These are phyloP conservation scores for Polydrusus pterygomalis DNA, from an alignment of 2,888 invertebrate genomes.

Conservation along the genomic window DNA sequence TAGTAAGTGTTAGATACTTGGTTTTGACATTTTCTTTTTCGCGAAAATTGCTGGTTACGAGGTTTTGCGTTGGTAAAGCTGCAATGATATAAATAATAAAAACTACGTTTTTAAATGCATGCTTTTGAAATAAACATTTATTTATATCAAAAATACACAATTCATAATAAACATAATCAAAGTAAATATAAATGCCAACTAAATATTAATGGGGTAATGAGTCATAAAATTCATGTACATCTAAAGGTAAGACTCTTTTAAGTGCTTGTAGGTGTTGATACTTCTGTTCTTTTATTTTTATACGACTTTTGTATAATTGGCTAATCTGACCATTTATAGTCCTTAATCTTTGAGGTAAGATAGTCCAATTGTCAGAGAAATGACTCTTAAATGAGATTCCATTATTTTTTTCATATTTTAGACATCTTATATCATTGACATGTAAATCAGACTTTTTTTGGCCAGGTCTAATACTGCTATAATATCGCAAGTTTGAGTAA, in stretches of 20 bases:
- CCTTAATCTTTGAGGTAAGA: slow-evolving; percentile 34
- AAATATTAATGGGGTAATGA: slow-evolving; percentile 37
- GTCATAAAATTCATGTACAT: slow-evolving; percentile 44
- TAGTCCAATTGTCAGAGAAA: slow-evolving; percentile 32
- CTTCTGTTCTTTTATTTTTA: slow-evolving; percentile 41
- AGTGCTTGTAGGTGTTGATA: slow-evolving; percentile 20
- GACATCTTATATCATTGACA: slow-evolving; percentile 33
- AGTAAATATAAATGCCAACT: neutral
- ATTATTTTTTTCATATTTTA: slow-evolving; percentile 33
- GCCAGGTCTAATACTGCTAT: slow-evolving; percentile 48
- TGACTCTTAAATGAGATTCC: slow-evolving; percentile 32
- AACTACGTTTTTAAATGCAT: too few species aligned
- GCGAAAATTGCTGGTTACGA: slow-evolving; percentile 28
- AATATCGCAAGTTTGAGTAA: slow-evolving; percentile 42
- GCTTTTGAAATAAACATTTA: neutral
- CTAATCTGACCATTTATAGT: slow-evolving; percentile 18
- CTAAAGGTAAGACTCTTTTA: slow-evolving; percentile 1
- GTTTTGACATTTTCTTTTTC: neutral
- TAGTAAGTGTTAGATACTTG: neutral
- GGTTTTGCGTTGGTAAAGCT: slow-evolving; percentile 39
- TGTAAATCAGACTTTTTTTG: slow-evolving; percentile 33
- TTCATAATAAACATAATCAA: too few species aligned
- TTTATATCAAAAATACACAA: too few species aligned
- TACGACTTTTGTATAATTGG: slow-evolving; percentile 6
- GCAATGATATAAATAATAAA: slow-evolving; percentile 27